These are phyloP conservation scores for Drosophila conformis DNA, from an alignment of 2,888 invertebrate genomes.

Conservation along the genomic window DNA sequence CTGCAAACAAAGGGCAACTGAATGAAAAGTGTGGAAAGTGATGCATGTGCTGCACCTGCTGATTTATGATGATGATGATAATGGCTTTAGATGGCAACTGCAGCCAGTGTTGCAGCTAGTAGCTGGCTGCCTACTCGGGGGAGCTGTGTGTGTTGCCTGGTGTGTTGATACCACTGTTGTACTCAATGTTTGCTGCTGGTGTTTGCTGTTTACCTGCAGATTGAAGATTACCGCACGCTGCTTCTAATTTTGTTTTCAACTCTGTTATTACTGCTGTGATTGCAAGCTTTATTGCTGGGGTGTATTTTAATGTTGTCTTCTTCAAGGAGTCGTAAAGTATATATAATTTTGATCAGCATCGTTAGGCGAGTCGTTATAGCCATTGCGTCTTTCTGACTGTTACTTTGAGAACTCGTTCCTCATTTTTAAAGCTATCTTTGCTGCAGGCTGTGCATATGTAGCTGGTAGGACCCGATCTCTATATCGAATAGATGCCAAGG, in stretches of 20 bases:
- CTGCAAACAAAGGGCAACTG: constrained; percentile 53
- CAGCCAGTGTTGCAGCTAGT: constrained; percentile 2
- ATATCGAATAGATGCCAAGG: too few species aligned
- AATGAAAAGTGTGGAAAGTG: constrained; percentile 52
- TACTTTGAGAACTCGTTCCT: not conserved
- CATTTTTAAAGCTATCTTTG: not conserved
- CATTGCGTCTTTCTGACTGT: not conserved
- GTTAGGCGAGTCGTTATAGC: not conserved
- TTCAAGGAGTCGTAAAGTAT: not conserved
- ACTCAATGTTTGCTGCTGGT: not conserved
- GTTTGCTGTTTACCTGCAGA: not conserved
- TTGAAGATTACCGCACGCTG: not conserved
- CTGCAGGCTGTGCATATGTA: too few species aligned
- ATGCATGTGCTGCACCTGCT: constrained; percentile 72
- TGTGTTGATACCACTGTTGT: not conserved
- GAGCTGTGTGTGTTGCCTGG: not conserved
- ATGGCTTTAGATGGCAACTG: constrained; percentile 56
- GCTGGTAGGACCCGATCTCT: too few species aligned
- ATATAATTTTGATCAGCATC: not conserved
- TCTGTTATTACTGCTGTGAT: constrained; percentile 3
- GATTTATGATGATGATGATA: constrained; percentile 76
- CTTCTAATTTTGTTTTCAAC: not conserved
- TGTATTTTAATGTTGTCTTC: not conserved
- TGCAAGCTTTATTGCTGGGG: not conserved
- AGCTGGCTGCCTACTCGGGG: constrained; percentile 10